Conservation (phyloP, 2,113 vertebrate species). For the Corynorhinus townsendii region DNA sequence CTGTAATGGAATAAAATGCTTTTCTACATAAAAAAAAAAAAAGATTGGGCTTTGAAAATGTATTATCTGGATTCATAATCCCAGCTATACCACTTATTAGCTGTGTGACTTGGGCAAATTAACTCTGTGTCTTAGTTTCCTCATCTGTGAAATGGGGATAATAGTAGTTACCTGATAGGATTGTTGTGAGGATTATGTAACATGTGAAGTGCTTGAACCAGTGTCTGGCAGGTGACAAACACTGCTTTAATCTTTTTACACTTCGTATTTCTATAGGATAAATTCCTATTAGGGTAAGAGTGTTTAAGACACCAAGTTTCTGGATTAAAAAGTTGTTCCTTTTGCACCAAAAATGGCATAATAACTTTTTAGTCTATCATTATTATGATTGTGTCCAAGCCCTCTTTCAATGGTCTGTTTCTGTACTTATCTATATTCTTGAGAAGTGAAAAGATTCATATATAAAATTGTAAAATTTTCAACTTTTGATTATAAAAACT, state of each 20-base stretch:
- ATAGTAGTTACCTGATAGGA: neutral
- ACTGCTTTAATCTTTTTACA: neutral
- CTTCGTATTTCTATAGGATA: neutral
- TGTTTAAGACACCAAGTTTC: neutral
- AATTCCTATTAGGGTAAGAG: neutral
- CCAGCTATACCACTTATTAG: neutral
- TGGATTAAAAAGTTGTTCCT: neutral
- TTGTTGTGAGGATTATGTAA: neutral
- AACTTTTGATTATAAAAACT: neutral
- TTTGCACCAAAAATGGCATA: neutral
- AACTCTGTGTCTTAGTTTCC: neutral
- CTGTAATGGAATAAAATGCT: neutral
- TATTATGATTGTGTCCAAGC: neutral
- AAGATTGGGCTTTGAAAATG: neutral
- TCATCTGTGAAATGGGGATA: neutral
- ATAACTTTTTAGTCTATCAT: neutral
- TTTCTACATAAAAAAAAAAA: neutral
- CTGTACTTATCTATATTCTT: neutral
- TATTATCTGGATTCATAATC: neutral
- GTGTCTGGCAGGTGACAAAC: neutral
- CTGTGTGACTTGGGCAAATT: neutral
- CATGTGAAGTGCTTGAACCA: neutral
- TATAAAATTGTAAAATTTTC: neutral
- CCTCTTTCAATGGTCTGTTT: neutral
- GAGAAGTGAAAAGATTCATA: conserved; percentile 21